Evolutionary conservation across 2,113 vertebrate genomes (phyloP), one percentile per base, ranked within the genome.

Genomic region (Caretta caretta): DNA sequence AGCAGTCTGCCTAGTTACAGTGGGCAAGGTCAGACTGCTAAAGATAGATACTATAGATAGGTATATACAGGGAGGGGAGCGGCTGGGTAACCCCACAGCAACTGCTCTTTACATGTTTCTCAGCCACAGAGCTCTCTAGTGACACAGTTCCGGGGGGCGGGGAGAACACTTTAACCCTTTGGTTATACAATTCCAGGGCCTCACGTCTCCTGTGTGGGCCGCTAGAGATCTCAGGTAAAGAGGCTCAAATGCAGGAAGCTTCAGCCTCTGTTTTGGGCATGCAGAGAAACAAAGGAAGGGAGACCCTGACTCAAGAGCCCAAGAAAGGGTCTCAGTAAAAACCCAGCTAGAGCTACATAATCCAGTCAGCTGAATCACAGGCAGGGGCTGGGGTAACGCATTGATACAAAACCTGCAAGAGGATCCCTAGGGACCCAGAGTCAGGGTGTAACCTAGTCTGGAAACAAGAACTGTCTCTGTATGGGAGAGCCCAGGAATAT

Each of bases 161-260:
- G 35, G 49, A 11, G 4, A 38, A 27, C 20, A 38, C 53, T 90
- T 90, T 65, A 83, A 81, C 50, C 27, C 24, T 72, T 88, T 90
- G 20, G 16, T 90, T 92, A 57, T 54, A 81, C 92, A 92, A 59
- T 76, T 82, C n/a, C 50, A 79, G 46, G 84, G 54, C n/a, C 54
- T 42, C 5, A n/a, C 5, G 65, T 27, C 24, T 7, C 31, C 0
- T 0, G 84, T 75, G 17, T 10, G n/a, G 5, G 13, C 83, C 72
- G 10, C 42, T 84, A 20, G 65, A 3, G 1, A 76, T 54, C 22
- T 42, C 83, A 8, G 42, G 46, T 78, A 78, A 78, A 78, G 46
- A 78, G 46, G 42, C 24, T 78, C 24, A 78, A 13, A 48, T 48
- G 42, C 42, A 78, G 75, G 42, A 78, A 16, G 42, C 42, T 78